Evolutionary conservation across 2,113 vertebrate species (phyloP), one percentile per base, ranked within the genome.

Genomic region (Scophthalmus maximus): DNA sequence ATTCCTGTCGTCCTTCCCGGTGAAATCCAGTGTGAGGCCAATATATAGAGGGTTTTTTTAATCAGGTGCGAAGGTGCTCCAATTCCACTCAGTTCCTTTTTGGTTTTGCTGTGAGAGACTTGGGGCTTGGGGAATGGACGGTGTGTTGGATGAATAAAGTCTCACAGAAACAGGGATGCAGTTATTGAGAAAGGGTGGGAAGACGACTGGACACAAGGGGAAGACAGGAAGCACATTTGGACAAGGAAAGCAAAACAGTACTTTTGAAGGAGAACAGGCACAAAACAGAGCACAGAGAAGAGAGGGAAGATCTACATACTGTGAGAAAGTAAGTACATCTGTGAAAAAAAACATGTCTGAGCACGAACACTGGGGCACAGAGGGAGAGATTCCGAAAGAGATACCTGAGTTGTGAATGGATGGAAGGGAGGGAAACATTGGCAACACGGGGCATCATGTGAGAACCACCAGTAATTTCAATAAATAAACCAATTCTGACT

Each of bases 351-450:
- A 77, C 78, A 83, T 73, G 47, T 71, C 50, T 53, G 44, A 50
- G 80, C 59, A 80, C 29, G 18, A 62, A 62, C 46, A 81, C 22
- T 22, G 49, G 51, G 42, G 34, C n/a, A 68, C 14, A 52, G 6
- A 29, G 52, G 26, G 57, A 62, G 11, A 57, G 29, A 47, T 34
- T 68, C 50, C 57, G 57, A 75, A 52, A 73, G 52, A 79, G 64
- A 82, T 89, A 90, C 89, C 89, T 91, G 88, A 91, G 89, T 84
- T 70, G 76, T 85, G 81, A 76, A 68, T 62, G 50, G 44, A 73
- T 73, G 53, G 18, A 42, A 65, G 38, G 8, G 23, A 51, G 20
- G 62, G 23, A 73, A 52, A 69, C 2, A 2, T 26, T 38, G 32
- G 23, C 25, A 56, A 59, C 12, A 34, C 4, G 56, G 12, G 30